Conservation (phyloP, 1,140 invertebrate species). For the Temnothorax curvispinosus region DNA sequence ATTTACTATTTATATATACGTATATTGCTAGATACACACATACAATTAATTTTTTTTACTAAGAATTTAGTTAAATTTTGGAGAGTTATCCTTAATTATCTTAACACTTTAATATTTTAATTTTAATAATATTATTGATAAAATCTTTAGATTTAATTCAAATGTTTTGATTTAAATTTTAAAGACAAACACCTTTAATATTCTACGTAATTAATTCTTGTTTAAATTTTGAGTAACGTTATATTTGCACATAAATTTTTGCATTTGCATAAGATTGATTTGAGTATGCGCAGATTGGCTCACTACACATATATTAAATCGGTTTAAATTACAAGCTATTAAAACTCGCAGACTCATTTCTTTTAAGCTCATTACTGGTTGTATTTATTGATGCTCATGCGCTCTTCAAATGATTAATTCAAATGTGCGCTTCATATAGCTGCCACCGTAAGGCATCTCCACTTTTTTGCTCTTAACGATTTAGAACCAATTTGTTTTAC, state of each 20-base stretch:
- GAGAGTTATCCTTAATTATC: background rate
- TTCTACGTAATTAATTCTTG: background rate
- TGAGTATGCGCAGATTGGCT: background rate
- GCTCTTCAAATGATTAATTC: background rate
- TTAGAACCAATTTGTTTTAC: background rate
- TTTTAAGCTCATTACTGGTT: background rate
- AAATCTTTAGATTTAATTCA: background rate
- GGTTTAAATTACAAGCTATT: background rate
- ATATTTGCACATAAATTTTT: background rate
- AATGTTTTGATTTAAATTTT: background rate
- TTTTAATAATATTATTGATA: background rate
- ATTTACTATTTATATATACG: background rate
- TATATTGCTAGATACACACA: background rate
- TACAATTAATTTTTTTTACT: background rate
- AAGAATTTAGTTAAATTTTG: background rate
- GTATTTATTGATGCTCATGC: background rate
- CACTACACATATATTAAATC: background rate
- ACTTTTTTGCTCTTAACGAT: background rate
- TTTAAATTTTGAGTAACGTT: background rate
- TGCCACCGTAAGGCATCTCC: no score
- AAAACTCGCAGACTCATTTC: background rate
- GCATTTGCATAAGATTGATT: background rate
- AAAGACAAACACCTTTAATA: background rate
- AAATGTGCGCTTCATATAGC: background rate
- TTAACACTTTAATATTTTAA: background rate